phyloP scores from a whole-genome alignment of 2,888 invertebrate species.

The Oscheius myriophilus region DNA sequence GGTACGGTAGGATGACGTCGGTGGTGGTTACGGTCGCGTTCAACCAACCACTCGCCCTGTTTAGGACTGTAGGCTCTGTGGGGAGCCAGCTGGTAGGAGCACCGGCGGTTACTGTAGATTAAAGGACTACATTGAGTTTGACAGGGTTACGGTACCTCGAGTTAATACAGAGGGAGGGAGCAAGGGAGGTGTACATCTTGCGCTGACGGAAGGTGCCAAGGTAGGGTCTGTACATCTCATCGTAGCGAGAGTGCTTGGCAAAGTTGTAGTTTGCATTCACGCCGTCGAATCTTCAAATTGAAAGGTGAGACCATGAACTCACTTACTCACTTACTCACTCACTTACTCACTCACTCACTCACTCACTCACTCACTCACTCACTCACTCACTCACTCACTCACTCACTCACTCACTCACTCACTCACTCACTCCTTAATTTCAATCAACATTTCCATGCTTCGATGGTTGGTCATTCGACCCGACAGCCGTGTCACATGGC shows the following conservation, averaged over 20 bases:
- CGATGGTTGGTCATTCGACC: too few species aligned
- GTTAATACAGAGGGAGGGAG: constrained; percentile 52
- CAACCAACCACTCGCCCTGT: constrained; percentile 61
- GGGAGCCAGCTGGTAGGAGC: constrained; percentile 55
- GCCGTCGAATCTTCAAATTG: constrained; percentile 31
- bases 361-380: too few species aligned
- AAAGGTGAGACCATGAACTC: too few species aligned
- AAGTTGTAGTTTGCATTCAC: constrained; percentile 32
- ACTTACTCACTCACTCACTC: too few species aligned
- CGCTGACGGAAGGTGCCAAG: constrained; percentile 52
- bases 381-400: too few species aligned
- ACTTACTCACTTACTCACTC: too few species aligned
- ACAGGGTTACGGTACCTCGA: constrained; percentile 27
- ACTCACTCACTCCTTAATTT: too few species aligned
- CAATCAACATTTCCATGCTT: too few species aligned
- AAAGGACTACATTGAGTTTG: not conserved
- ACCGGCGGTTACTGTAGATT: constrained; percentile 52
- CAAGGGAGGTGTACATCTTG: constrained; percentile 53
- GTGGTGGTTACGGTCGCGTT: constrained; percentile 39
- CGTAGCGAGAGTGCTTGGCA: constrained; percentile 46
- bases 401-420: too few species aligned
- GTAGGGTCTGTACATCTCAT: constrained; percentile 54
- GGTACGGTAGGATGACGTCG: constrained; percentile 8
- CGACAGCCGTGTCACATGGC: too few species aligned
- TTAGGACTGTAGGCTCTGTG: constrained; percentile 63